Percentiles rank a stretch among this genome's conserved stretches.
These are phyloP conservation scores for Megastigmus dorsalis DNA, from an alignment of 2,888 invertebrate genomes.

Conservation along the genomic window DNA sequence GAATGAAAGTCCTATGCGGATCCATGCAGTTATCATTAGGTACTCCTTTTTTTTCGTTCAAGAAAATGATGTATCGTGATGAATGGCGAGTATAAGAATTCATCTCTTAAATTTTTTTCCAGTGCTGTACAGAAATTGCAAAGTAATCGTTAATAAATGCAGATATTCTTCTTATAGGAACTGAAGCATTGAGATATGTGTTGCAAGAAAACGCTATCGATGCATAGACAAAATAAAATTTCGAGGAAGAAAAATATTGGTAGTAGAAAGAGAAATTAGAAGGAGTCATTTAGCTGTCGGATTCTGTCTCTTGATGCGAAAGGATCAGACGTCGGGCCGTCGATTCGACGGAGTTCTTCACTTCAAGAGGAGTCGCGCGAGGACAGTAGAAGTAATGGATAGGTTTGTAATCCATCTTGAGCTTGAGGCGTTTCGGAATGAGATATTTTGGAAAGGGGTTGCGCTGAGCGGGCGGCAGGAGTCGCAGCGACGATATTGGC, in stretches of 20 bases:
- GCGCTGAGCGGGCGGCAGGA: constrained; percentile 48
- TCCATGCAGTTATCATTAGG: neutral
- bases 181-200: no score
- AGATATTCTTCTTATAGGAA: no score
- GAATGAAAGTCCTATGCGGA: constrained; percentile 10
- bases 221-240: no score
- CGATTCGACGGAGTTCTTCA: constrained; percentile 62
- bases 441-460: constrained; percentile 72
- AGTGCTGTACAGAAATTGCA: no score
- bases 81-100: no score
- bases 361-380: constrained; percentile 51
- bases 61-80: no score
- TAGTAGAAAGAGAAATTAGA: constrained; percentile 3
- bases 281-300: constrained; percentile 3
- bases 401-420: constrained; percentile 74
- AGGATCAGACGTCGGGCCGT: constrained; percentile 55
- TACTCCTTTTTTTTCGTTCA: neutral
- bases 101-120: no score
- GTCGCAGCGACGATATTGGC: constrained; percentile 70
- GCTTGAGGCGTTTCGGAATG: constrained; percentile 73
- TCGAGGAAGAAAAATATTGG: no score
- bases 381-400: constrained; percentile 74
- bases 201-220: no score
- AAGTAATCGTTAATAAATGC: no score
- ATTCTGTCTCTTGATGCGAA: neutral